Conservation (phyloP, 2,888 invertebrate genomes). For the Hypercompe scribonia region DNA sequence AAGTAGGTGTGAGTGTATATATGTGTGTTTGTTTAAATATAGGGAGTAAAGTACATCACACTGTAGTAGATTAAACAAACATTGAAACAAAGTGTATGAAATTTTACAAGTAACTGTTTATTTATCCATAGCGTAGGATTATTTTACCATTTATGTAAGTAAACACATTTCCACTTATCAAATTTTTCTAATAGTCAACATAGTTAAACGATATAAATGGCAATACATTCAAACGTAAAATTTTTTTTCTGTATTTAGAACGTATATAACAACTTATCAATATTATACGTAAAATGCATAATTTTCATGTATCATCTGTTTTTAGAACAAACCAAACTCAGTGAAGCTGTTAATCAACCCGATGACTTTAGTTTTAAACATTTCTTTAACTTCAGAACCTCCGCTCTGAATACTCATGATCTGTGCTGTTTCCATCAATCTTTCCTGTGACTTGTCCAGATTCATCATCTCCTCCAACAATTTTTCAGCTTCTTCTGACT, state of each 20-base stretch:
- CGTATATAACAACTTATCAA: background rate
- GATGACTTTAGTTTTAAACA: slow-evolving; percentile 38
- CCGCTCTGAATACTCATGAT: background rate
- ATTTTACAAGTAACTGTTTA: too few species aligned
- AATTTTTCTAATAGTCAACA: too few species aligned
- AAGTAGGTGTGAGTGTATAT: background rate
- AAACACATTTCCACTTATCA: too few species aligned
- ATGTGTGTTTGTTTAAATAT: background rate
- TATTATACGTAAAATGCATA: too few species aligned
- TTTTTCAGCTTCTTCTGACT: too few species aligned
- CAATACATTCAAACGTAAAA: too few species aligned
- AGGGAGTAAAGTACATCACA: background rate
- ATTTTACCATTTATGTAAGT: too few species aligned
- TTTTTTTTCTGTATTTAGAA: background rate
- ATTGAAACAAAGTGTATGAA: too few species aligned
- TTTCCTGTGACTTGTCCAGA: background rate
- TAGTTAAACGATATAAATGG: too few species aligned
- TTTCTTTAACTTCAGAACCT: slow-evolving; percentile 25
- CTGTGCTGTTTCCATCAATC: slow-evolving; percentile 1
- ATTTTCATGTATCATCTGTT: background rate
- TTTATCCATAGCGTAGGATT: too few species aligned
- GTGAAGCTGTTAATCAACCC: slow-evolving; percentile 45
- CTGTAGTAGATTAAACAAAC: too few species aligned
- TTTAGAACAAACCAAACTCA: slow-evolving; percentile 33
- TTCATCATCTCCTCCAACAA: too few species aligned